These are phyloP conservation scores for Tenualosa thibaudeaui DNA, from an alignment of 2,797 vertebrate species.

Conservation along the genomic window DNA sequence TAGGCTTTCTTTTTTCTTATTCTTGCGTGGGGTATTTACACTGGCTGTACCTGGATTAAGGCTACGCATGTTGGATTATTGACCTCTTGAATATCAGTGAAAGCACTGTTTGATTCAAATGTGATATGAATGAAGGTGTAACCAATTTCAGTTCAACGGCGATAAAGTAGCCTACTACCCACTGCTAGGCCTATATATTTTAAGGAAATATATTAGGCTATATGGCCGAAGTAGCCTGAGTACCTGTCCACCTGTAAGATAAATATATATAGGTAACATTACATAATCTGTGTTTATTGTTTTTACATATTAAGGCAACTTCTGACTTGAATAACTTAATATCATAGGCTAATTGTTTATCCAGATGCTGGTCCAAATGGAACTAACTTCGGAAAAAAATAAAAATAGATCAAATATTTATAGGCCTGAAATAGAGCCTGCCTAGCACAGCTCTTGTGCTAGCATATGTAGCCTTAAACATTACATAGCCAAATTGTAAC, in stretches of 20 bases:
- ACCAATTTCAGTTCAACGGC: not conserved
- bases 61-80: not conserved
- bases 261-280: not conserved
- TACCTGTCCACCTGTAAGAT: not conserved
- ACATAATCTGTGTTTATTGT: not conserved
- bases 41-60: not conserved
- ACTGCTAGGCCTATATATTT: not conserved
- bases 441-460: not conserved
- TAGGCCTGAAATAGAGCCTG: not conserved
- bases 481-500: not conserved
- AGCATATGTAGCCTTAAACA: not conserved
- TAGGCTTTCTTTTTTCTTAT: conserved; percentile 54
- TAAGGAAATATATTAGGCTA: not conserved
- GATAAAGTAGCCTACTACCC: not conserved
- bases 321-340: not conserved
- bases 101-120: not conserved
- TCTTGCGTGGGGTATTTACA: conserved; percentile 12
- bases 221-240: too few species aligned
- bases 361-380: not conserved
- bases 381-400: not conserved
- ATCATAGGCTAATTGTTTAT: not conserved
- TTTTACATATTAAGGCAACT: not conserved
- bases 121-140: not conserved
- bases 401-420: not conserved
- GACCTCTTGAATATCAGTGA: not conserved